phyloP scores from a whole-genome alignment of 2,113 vertebrate species.

The Pandion haliaetus region DNA sequence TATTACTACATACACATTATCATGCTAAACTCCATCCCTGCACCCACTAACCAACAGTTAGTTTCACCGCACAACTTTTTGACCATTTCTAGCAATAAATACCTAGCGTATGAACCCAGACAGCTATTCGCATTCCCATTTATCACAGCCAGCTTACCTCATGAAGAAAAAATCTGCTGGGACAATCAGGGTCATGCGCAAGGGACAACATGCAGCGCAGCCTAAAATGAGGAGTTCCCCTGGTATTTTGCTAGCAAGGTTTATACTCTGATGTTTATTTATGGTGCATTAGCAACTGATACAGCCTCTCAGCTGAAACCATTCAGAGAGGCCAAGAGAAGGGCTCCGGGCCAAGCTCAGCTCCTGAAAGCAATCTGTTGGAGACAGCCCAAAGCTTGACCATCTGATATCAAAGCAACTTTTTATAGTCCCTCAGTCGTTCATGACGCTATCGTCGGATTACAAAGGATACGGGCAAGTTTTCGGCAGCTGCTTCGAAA shows the following conservation, averaged over 20 bases:
- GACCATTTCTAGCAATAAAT: slow-evolving; percentile 14
- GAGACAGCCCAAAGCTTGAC: background rate
- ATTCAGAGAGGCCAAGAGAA: slow-evolving; percentile 24
- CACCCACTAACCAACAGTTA: background rate
- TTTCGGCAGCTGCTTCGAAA: background rate
- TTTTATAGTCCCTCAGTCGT: slow-evolving; percentile 12
- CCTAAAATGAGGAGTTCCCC: slow-evolving; percentile 46
- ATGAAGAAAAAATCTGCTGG: background rate
- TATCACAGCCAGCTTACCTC: background rate
- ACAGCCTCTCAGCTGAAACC: slow-evolving; percentile 6
- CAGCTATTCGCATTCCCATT: background rate
- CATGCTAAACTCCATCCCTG: background rate
- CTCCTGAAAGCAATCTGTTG: slow-evolving; percentile 25
- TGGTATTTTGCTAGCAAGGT: slow-evolving; percentile 24
- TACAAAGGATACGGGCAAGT: background rate
- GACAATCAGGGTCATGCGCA: background rate
- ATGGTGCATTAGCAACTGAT: slow-evolving; percentile 24
- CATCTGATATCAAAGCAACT: slow-evolving; percentile 18
- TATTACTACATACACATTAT: background rate
- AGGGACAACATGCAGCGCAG: background rate
- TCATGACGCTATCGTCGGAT: background rate
- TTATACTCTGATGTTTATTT: slow-evolving; percentile 40
- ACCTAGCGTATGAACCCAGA: rapidly evolving
- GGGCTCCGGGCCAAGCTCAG: background rate
- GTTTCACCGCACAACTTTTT: background rate